These are phyloP conservation scores for Drosophila repleta DNA, from an alignment of 1,140 invertebrate species.

Conservation along the genomic window DNA sequence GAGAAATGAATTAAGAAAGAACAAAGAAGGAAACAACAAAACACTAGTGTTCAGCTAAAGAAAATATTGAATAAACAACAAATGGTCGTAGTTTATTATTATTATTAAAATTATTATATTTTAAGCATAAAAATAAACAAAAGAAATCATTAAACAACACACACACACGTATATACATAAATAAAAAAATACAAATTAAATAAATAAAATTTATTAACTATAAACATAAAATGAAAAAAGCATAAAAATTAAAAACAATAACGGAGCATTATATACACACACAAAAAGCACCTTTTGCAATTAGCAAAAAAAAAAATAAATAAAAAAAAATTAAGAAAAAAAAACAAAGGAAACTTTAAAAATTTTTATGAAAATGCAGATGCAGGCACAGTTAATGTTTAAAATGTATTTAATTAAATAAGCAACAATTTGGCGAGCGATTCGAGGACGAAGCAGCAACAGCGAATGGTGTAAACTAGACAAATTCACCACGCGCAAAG, in stretches of 20 bases:
- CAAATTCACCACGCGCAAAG: constrained; percentile 3
- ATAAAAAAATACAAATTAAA: constrained; percentile 46
- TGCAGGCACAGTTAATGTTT: constrained; percentile 42
- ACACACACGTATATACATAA: constrained; percentile 26
- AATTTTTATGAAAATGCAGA: constrained; percentile 12
- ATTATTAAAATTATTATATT: constrained; percentile 55
- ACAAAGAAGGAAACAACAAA: constrained; percentile 20
- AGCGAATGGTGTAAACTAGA: neutral
- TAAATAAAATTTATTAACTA: constrained; percentile 62
- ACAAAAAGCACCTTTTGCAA: constrained; percentile 17
- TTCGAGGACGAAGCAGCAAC: too few species aligned
- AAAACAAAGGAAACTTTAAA: constrained; percentile 17
- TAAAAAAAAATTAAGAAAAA: constrained; percentile 1
- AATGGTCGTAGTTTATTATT: constrained; percentile 65
- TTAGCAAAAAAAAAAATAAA: constrained; percentile 15
- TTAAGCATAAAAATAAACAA: constrained; percentile 44
- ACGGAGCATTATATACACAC: constrained; percentile 4
- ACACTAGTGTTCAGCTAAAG: constrained; percentile 39
- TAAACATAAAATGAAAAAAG: neutral
- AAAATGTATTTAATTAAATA: constrained; percentile 24
- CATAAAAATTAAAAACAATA: constrained; percentile 11
- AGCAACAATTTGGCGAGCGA: constrained; percentile 8
- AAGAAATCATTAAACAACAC: constrained; percentile 25
- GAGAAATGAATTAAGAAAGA: constrained; percentile 2
- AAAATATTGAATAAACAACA: constrained; percentile 3